Evolutionary conservation across 2,888 invertebrate species (phyloP).

Genomic region (Morpho achilles): DNA sequence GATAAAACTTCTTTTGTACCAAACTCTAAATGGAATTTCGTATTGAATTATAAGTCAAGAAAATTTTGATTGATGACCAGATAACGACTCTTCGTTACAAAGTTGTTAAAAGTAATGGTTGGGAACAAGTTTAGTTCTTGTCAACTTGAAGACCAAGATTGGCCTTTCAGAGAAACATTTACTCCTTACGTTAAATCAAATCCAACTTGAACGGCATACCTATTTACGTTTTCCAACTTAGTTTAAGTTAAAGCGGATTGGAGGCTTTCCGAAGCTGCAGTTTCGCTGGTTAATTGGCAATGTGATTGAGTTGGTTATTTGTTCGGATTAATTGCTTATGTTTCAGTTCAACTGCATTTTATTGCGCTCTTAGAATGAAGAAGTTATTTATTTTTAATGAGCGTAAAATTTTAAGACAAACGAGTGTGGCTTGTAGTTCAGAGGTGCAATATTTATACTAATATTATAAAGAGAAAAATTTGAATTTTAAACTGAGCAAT

Average conservation of each 20-base stretch:
- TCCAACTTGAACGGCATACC: constrained; percentile 15
- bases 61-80: too few relatives aligned
- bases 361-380: not conserved
- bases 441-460: too few relatives aligned
- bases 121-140: not conserved
- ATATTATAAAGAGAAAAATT: too few relatives aligned
- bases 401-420: too few relatives aligned
- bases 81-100: too few relatives aligned
- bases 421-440: too few relatives aligned
- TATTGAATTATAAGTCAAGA: not conserved
- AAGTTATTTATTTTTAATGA: too few relatives aligned
- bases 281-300: constrained; percentile 9
- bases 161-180: constrained; percentile 19
- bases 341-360: not conserved
- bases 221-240: constrained; percentile 23
- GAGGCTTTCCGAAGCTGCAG: constrained; percentile 5
- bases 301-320: constrained; percentile 20
- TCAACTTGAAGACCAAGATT: constrained; percentile 5
- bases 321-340: constrained; percentile 19
- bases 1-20: not conserved
- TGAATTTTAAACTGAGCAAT: too few relatives aligned
- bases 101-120: not conserved
- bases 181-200: constrained; percentile 22
- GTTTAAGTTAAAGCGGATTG: constrained; percentile 10
- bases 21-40: not conserved